Conservation (phyloP, 2,888 invertebrate genomes). For the Rotaria sp. region DNA sequence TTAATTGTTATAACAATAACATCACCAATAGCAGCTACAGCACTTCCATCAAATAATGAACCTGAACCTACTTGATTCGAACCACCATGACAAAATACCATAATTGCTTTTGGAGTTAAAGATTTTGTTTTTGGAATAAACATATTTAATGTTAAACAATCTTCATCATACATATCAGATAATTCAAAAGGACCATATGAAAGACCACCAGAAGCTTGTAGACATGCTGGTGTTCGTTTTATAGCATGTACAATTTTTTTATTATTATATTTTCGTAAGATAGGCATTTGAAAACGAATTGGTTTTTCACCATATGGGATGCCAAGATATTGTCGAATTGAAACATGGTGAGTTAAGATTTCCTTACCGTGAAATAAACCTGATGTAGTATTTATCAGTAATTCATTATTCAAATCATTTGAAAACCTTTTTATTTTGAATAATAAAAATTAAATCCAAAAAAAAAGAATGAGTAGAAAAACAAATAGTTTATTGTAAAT, state of each 20-base stretch:
- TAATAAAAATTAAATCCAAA: neutral
- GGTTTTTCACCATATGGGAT: conserved; percentile 40
- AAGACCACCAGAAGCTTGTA: conserved; percentile 17
- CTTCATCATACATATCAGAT: conserved; percentile 30
- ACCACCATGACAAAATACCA: conserved; percentile 34
- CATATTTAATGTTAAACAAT: conserved; percentile 36
- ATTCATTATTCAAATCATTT: neutral
- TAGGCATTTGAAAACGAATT: conserved; percentile 20
- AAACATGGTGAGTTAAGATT: neutral
- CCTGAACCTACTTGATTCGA: conserved; percentile 33
- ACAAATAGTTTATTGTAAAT: neutral
- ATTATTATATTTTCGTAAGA: neutral
- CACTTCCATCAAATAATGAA: conserved; percentile 33
- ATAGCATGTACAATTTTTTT: neutral
- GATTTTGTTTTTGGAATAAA: conserved; percentile 29
- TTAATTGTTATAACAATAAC: conserved; percentile 36
- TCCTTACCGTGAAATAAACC: conserved; percentile 28
- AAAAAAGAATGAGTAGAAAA: too few species aligned
- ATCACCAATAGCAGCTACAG: conserved; percentile 33
- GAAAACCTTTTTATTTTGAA: neutral
- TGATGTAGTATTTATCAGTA: conserved; percentile 2
- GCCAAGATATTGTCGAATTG: conserved; percentile 30
- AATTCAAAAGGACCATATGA: conserved; percentile 35
- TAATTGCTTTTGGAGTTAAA: neutral
- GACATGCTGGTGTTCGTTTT: neutral